Evolutionary conservation across 2,888 invertebrate species (phyloP).

Genomic region (Elysia crispata): DNA sequence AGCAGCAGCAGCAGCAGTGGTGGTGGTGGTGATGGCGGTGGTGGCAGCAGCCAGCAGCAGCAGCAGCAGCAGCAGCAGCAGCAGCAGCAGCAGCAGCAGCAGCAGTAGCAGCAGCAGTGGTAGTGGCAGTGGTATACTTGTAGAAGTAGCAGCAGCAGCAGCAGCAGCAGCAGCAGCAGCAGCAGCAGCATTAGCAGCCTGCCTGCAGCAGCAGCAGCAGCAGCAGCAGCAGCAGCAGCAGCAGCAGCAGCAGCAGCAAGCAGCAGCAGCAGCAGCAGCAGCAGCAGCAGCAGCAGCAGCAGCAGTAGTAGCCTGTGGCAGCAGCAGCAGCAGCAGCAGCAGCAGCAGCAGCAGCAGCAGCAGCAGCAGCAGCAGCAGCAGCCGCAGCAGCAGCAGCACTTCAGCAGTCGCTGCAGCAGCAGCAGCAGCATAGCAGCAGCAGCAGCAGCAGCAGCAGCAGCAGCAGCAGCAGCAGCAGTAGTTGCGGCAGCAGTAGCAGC

Average conservation of each 20-base stretch:
- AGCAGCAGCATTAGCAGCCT: neutral
- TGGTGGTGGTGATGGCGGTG: no score
- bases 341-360: slow-evolving; percentile 3
- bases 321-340: slow-evolving; percentile 18
- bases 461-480: no score
- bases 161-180: slow-evolving; percentile 24
- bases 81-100: slow-evolving; percentile 24
- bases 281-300: slow-evolving; percentile 24
- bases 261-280: no score
- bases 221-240: slow-evolving; percentile 20
- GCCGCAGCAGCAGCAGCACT: neutral
- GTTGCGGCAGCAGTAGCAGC: no score
- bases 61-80: slow-evolving; percentile 19
- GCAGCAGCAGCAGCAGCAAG: no score
- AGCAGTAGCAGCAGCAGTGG: slow-evolving; percentile 20
- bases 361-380: neutral
- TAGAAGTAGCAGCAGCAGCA: slow-evolving; percentile 11
- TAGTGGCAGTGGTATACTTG: no score
- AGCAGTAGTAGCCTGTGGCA: no score
- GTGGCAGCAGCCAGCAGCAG: no score
- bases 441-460: no score
- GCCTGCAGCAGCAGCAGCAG: slow-evolving; percentile 6
- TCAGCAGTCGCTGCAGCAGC: no score
- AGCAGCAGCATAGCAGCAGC: no score
- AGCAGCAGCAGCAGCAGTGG: neutral